Evolutionary conservation across 2,797 vertebrate genomes (phyloP).

Genomic region (Pipistrellus pipistrellus): DNA sequence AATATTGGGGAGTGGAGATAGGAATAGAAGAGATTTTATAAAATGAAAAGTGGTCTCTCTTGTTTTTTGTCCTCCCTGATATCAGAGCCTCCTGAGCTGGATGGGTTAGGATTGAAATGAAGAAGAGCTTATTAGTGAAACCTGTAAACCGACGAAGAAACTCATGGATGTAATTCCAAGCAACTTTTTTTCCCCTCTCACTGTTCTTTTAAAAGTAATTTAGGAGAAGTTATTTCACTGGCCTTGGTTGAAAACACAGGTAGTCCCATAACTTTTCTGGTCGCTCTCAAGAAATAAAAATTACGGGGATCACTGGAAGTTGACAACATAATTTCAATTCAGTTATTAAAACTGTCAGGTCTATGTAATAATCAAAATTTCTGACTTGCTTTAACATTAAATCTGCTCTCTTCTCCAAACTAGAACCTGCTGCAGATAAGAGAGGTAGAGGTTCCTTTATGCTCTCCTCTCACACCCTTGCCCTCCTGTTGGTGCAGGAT

Average conservation of each 20-base stretch:
- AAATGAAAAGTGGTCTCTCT: background rate
- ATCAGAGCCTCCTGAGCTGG: background rate
- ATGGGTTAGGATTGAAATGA: background rate
- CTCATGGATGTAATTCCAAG: background rate
- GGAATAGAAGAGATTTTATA: background rate
- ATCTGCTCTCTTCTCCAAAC: background rate
- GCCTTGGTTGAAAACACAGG: background rate
- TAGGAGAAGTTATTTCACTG: background rate
- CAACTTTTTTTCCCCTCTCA: background rate
- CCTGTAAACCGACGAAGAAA: background rate
- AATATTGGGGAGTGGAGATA: too few species aligned
- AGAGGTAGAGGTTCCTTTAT: background rate
- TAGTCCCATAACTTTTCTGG: background rate
- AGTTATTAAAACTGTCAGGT: background rate
- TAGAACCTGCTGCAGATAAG: background rate
- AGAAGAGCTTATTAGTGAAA: background rate
- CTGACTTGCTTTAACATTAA: background rate
- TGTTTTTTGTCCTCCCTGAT: background rate
- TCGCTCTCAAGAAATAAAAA: background rate
- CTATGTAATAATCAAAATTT: background rate
- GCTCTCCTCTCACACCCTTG: too few species aligned
- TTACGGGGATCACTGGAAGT: background rate
- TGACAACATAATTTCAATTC: background rate
- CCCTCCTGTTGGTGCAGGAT: background rate
- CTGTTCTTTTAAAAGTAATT: background rate